Base-by-base conservation (phyloP, 2,888 invertebrate species). In the Furcula furcula region DNA sequence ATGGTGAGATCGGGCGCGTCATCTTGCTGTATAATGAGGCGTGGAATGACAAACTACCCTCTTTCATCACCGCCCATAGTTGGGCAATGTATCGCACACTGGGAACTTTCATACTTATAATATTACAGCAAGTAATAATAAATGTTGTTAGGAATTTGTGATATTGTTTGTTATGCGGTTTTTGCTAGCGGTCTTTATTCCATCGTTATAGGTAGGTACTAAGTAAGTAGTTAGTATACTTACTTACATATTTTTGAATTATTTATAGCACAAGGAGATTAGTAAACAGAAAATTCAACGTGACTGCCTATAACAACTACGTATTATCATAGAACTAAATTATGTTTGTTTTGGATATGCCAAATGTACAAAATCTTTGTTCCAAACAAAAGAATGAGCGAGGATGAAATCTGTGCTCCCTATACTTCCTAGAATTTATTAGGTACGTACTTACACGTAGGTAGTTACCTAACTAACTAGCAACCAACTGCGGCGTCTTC, bases 21-120 rank as follows among this genome's bases (percentile, higher is more conserved):
- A 70, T 64, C 55, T 59, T 33, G 43, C 27, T 36, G 37, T 35
- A 59, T 76, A 76, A 80, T 75, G 70, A 75, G 69, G 58, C 62
- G 61, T 68, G 58, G 53, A 65, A 75, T 78, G 76, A 81, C 68
- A 78, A 80, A 79, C 72, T 75, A 75, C 67, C 67, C 73, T 72
- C 58, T 65, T 77, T 58, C 62, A 69, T 72, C 70, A 73, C 61
- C 77, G 76, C 77, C 79, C 74, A 77, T 76, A 56, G 57, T 58
- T 60, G 53, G 65, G 51, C 60, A 62, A 48, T 56, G 43, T 60
- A 66, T 69, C 59, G 65, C 63, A 61, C 59, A 53, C 43, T 33
- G 42, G 50, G 49, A 50, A 53, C 53, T 33, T 49, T 58, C 60
- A 55, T 40, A 57, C 60, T 56, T 56, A 16, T 4, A 6, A 16